phyloP scores from a whole-genome alignment of 1,140 invertebrate genomes.

The Drosophila nannoptera region DNA sequence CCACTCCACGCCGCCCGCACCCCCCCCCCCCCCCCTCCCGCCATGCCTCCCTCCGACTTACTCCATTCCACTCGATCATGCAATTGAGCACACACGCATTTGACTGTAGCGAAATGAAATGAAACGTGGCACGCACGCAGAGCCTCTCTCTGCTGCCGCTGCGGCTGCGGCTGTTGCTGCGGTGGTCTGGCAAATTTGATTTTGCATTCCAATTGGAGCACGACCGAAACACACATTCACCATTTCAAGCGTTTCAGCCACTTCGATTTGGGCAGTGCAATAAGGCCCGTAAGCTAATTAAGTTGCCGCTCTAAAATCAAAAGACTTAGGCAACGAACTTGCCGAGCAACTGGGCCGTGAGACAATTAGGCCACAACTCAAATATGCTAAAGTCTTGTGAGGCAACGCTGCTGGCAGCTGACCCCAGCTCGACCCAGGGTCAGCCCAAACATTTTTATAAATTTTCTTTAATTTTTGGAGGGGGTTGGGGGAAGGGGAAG shows the following conservation, averaged over 20 bases:
- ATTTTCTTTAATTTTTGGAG: slow-evolving; percentile 9
- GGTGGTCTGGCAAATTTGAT: slow-evolving; percentile 65
- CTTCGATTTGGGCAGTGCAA: slow-evolving; percentile 52
- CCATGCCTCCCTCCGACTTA: too few relatives aligned
- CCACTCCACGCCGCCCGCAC: background rate
- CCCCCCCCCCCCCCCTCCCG: too few relatives aligned
- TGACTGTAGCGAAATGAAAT: slow-evolving; percentile 76
- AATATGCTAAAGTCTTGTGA: background rate
- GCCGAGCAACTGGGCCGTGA: background rate
- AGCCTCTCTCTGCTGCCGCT: slow-evolving; percentile 27
- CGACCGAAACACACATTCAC: slow-evolving; percentile 64
- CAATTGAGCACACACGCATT: slow-evolving; percentile 75
- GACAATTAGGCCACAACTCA: background rate
- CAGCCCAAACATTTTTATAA: slow-evolving; percentile 13
- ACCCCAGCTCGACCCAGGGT: slow-evolving; percentile 24
- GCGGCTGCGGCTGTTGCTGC: slow-evolving; percentile 45
- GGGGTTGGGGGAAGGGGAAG: too few relatives aligned
- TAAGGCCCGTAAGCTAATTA: slow-evolving; percentile 55
- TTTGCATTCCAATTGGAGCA: slow-evolving; percentile 77
- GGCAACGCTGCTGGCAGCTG: background rate
- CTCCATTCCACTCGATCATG: slow-evolving; percentile 58
- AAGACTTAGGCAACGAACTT: slow-evolving; percentile 50
- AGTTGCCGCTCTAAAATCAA: slow-evolving; percentile 49
- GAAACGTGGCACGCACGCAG: slow-evolving; percentile 71
- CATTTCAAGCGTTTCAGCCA: slow-evolving; percentile 23